Evolutionary conservation across 2,888 invertebrate species (phyloP).

Genomic region (Lasioglossum morio): DNA sequence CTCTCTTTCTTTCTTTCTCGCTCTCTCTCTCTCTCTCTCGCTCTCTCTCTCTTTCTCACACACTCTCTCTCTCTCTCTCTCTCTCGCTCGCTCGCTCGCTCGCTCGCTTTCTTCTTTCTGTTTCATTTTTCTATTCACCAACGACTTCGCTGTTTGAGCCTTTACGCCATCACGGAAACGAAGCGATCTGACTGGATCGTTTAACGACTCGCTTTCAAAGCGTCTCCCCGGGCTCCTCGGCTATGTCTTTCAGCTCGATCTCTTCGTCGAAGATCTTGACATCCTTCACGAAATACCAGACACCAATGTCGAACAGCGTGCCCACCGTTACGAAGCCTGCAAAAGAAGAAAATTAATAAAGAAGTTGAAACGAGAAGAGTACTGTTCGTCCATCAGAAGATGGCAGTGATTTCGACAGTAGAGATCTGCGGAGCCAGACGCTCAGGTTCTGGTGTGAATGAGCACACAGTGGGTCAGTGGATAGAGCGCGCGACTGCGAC

Average conservation of each 20-base stretch:
- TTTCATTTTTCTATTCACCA: slow-evolving; percentile 28
- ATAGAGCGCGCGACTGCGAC: too few relatives aligned
- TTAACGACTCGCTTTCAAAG: slow-evolving; percentile 63
- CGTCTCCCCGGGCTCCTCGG: slow-evolving; percentile 80
- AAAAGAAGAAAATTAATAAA: background rate
- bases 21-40: slow-evolving; percentile 11
- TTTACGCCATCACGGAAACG: slow-evolving; percentile 41
- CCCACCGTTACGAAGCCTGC: slow-evolving; percentile 87
- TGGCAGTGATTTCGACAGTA: too few relatives aligned
- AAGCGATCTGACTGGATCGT: slow-evolving; percentile 49
- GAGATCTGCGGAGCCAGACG: too few relatives aligned
- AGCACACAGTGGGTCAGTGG: too few relatives aligned
- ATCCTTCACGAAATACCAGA: slow-evolving; percentile 90
- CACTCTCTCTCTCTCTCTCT: background rate
- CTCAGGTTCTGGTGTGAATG: too few relatives aligned
- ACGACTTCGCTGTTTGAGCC: slow-evolving; percentile 23
- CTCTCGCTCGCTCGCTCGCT: slow-evolving; percentile 24
- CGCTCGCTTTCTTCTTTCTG: slow-evolving; percentile 26
- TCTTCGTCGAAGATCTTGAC: slow-evolving; percentile 90
- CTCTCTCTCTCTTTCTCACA: slow-evolving; percentile 16
- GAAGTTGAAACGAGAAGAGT: too few relatives aligned
- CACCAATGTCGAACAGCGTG: slow-evolving; percentile 88
- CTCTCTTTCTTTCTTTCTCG: slow-evolving; percentile 12
- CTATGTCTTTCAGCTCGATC: slow-evolving; percentile 84
- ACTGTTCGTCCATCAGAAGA: too few relatives aligned